Evolutionary conservation across 2,113 vertebrate species (phyloP), one percentile per base, ranked within the genome.

Genomic region (Monopterus albus): DNA sequence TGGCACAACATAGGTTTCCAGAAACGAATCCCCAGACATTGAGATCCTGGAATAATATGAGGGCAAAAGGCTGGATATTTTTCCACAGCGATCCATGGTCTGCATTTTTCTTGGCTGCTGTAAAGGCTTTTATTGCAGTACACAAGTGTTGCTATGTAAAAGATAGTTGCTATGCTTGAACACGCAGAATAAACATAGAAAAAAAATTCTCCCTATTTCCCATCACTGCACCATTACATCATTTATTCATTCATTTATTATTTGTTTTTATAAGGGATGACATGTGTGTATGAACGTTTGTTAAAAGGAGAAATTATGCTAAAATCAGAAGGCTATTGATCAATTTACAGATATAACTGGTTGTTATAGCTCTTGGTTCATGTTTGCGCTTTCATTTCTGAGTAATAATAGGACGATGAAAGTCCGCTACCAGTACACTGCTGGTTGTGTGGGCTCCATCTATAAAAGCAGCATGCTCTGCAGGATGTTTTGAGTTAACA

Each of bases 91-190:
- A 49, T 75, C 20, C 21, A 60, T 10, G 43, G 66, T 52, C 9
- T 63, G 21, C 15, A 7, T 38, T 40, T 57, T 57, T 47, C 53
- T 76, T 49, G 25, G 25, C 38, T 61, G 13, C 46, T 62, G 43
- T 23, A 28, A 28, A 68, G 56, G 47, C 60, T 74, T 78, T 76
- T 72, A 49, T 49, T 59, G 63, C 33, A 68, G 31, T 46, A 57
- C 28, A 61, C 42, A 67, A 51, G 31, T 78, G 81, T 87, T 88
- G 87, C 78, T 87, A 86, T 79, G 87, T 72, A 72, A 59, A 56
- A 62, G 29, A 25, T 66, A 73, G 82, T 81, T 81, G 76, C 85
- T 86, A 68, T 85, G 79, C 55, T 50, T 72, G 74, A 72, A 72
- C 63, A 69, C 56, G 58, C 49, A 79, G 75, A 85, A 80, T 82